Base-by-base conservation (phyloP, 2,797 vertebrate species). In the Nasua narica region DNA sequence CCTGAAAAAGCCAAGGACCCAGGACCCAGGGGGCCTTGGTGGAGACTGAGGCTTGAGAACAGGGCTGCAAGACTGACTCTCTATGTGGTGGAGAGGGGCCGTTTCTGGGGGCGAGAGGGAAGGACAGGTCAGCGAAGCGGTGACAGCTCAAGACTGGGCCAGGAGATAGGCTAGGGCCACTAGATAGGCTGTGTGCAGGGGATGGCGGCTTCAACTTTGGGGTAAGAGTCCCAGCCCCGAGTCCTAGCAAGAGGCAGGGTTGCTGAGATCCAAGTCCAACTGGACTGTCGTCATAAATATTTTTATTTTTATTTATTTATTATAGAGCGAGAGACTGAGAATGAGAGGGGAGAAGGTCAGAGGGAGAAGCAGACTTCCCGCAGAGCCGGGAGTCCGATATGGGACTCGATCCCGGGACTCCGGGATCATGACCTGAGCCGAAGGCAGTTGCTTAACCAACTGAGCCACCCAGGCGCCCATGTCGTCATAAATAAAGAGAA, bases 1-100 rank as follows among this genome's bases (percentile, higher is more conserved):
- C 19, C 52, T 15, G 32, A 52, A 29, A 35, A 65, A 15, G 6
- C 14, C 58, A 60, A 99, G 99, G 95, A 99, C 98, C 93, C 99
- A 0, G 67, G 21, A 67, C 25, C 43, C 72, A 32, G 43, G 14
- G 21, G 52, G 16, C 0, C 6, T 70, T 54, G 87, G 50, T 37
- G 62, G 48, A n/a, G 40, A n/a, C 3, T 0, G 67, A 43, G 72
- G 50, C 67, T 81, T 60, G 76, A 69, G 35, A 62, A 76, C 0
- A 9, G 65, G 50, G 74, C n/a, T 60, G 62, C n/a, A 69, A 79
- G 87, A 9, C 8, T 23, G 37, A 72, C 25, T n/a, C 43, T 81
- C 5, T 67, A 14, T 43, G 67, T 29, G 10, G 29, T 16, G 56
- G 52, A 40, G 29, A 70, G 14, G 52, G 56, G 27, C 23, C 77